Conservation (phyloP, 2,888 invertebrate species). For the Drosophila pullipes region DNA sequence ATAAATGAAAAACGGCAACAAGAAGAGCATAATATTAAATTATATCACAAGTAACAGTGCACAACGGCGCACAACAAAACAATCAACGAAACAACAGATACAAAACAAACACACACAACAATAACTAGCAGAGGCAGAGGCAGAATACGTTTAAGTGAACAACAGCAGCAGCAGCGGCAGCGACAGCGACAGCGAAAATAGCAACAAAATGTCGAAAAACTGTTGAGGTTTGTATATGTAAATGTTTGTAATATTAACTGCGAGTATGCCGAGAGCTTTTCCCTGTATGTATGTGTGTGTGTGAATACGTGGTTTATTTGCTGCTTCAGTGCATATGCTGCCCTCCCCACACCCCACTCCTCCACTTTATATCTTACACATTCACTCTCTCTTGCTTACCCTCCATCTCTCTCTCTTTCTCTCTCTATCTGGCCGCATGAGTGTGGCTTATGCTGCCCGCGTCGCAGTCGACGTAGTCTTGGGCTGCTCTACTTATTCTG, state of each 20-base stretch:
- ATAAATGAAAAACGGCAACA: constrained; percentile 47
- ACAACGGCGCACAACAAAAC: constrained; percentile 56
- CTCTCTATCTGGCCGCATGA: constrained; percentile 24
- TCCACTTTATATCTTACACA: constrained; percentile 22
- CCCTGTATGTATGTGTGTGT: constrained; percentile 36
- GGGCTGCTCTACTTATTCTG: constrained; percentile 76
- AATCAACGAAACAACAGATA: constrained; percentile 74
- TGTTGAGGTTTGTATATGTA: constrained; percentile 71
- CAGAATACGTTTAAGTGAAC: constrained; percentile 65
- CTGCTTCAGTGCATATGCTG: constrained; percentile 79
- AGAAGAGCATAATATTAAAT: constrained; percentile 55
- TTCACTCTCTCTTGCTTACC: constrained; percentile 41
- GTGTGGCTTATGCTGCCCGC: constrained; percentile 68
- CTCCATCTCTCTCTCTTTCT: constrained; percentile 6
- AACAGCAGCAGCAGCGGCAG: constrained; percentile 36
- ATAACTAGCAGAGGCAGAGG: constrained; percentile 32
- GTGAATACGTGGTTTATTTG: constrained; percentile 77
- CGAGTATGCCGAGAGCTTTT: constrained; percentile 60
- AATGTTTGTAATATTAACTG: constrained; percentile 45
- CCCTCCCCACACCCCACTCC: constrained; percentile 25
- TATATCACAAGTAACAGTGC: constrained; percentile 61
- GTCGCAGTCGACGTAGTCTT: constrained; percentile 55
- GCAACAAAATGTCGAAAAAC: constrained; percentile 79
- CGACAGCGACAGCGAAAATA: constrained; percentile 65
- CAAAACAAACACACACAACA: constrained; percentile 62